phyloP scores from a whole-genome alignment of 2,888 invertebrate genomes.

The Polymixis flavicincta region DNA sequence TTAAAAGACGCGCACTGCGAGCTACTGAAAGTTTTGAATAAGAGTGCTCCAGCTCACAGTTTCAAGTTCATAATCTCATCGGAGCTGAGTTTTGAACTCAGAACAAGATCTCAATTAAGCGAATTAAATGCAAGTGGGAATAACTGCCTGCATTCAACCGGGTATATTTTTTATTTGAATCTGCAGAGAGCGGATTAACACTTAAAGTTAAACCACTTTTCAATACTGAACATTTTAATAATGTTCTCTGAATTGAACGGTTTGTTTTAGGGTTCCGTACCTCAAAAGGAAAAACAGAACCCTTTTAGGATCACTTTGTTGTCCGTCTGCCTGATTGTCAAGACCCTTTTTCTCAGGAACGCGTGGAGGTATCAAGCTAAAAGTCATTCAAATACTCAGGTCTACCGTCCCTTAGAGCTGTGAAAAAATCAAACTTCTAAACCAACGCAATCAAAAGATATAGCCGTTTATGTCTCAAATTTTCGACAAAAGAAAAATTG shows the following conservation, averaged over 20 bases:
- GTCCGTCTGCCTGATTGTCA: too few relatives aligned
- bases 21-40: conserved; percentile 24
- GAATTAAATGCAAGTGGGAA: conserved; percentile 36
- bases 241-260: neutral
- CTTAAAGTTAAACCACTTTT: neutral
- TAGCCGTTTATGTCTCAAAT: too few relatives aligned
- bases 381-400: too few relatives aligned
- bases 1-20: conserved; percentile 11
- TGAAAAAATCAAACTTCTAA: too few relatives aligned
- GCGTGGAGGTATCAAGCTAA: too few relatives aligned
- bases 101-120: conserved; percentile 35
- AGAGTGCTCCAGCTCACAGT: neutral
- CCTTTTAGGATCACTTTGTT: too few relatives aligned
- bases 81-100: conserved; percentile 10
- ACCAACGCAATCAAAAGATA: too few relatives aligned
- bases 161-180: neutral
- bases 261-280: neutral
- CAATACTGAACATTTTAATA: conserved; percentile 14
- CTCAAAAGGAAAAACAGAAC: too few relatives aligned
- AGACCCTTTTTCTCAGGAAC: too few relatives aligned
- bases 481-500: too few relatives aligned
- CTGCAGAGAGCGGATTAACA: neutral
- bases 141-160: conserved; percentile 1
- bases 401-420: too few relatives aligned
- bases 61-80: conserved; percentile 39